Evolutionary conservation across 2,113 vertebrate genomes (phyloP).

Genomic region (Centropus bengalensis): DNA sequence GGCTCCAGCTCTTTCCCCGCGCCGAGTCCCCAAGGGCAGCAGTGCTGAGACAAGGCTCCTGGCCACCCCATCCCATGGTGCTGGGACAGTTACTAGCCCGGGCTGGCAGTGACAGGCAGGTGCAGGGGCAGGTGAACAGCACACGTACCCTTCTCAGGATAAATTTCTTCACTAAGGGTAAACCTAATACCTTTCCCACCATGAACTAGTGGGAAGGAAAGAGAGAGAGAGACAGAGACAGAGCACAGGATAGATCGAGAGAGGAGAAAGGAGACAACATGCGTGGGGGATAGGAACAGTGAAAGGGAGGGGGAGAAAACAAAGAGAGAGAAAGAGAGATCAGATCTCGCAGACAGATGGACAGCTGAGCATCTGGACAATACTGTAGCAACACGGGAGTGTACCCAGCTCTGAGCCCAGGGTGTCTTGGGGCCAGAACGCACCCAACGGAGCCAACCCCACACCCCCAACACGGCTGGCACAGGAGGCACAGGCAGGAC

Average conservation of each 20-base stretch:
- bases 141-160: conserved; percentile 99
- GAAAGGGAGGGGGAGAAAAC: conserved; percentile 63
- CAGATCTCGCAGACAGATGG: conserved; percentile 67
- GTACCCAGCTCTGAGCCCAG: not conserved
- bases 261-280: not conserved
- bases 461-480: not conserved
- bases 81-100: conserved; percentile 75
- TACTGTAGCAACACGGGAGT: not conserved
- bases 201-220: conserved; percentile 88
- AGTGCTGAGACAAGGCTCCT: not conserved
- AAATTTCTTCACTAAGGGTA: conserved; percentile 99
- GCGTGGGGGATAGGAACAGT: conserved; percentile 5
- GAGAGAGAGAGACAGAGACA: conserved; percentile 65
- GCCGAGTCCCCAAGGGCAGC: not conserved
- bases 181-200: conserved; percentile 98
- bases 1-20: not conserved
- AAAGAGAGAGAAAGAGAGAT: conserved; percentile 75
- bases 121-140: conserved; percentile 55
- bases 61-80: not conserved
- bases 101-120: conserved; percentile 22
- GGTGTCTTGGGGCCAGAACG: not conserved
- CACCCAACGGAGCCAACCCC: not conserved
- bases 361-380: conserved; percentile 43
- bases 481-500: conserved; percentile 48
- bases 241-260: conserved; percentile 38